These are phyloP conservation scores for Cataglyphis albicans DNA, from an alignment of 2,888 invertebrate species.

Conservation along the genomic window DNA sequence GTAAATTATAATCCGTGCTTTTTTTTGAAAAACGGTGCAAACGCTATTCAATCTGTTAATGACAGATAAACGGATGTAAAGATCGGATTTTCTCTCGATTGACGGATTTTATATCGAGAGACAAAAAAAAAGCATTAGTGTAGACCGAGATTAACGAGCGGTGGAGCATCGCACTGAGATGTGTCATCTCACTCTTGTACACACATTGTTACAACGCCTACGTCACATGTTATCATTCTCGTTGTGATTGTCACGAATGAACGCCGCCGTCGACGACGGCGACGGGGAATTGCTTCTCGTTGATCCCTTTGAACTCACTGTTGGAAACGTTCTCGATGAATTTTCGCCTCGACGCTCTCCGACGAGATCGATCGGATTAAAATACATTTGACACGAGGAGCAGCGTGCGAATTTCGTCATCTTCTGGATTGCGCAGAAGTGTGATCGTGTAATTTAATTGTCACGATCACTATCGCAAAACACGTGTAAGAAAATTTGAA, in stretches of 20 bases:
- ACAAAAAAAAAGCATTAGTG: neutral
- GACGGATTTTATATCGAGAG: neutral
- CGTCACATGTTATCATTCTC: conserved; percentile 18
- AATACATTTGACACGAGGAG: conserved; percentile 23
- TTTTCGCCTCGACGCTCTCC: conserved; percentile 16
- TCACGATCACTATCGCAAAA: neutral
- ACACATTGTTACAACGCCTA: conserved; percentile 19
- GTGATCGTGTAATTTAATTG: neutral
- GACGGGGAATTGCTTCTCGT: conserved; percentile 23
- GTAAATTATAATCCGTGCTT: neutral
- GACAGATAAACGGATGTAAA: neutral
- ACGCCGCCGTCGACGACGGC: neutral
- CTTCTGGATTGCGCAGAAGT: neutral
- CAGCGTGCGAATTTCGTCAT: conserved; percentile 21
- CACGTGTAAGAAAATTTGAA: neutral
- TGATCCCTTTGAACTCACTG: conserved; percentile 32
- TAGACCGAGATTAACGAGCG: conserved; percentile 13
- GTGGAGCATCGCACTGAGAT: conserved; percentile 45
- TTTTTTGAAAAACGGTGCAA: no score
- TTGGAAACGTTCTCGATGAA: neutral
- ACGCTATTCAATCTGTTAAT: neutral
- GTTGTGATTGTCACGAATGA: conserved; percentile 26
- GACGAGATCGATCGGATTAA: conserved; percentile 38
- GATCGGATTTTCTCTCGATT: neutral
- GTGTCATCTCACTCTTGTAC: conserved; percentile 29